A percentile compares a stretch with the other conserved stretches of the same genome.
Conservation (phyloP, 2,113 vertebrate genomes). For the Eulacestoma nigropectus region DNA sequence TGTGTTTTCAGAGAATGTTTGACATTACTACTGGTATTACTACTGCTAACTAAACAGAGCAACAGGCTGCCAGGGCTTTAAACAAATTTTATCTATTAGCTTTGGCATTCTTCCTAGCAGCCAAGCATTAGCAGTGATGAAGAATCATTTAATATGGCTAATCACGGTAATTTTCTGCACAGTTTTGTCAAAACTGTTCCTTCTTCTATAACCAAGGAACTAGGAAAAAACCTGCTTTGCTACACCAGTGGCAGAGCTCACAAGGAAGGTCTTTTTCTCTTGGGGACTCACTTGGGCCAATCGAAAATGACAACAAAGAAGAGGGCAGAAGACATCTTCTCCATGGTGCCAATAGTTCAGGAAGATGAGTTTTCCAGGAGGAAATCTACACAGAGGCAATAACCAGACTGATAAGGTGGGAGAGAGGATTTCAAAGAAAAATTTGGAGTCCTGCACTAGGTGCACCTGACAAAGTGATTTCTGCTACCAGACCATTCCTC, state of each 20-base stretch:
- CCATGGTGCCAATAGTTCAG: not conserved
- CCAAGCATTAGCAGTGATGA: conserved; percentile 9
- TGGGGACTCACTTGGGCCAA: not conserved
- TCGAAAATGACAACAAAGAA: not conserved
- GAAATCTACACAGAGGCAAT: not conserved
- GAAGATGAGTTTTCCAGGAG: not conserved
- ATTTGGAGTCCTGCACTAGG: not conserved
- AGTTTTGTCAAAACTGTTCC: not conserved
- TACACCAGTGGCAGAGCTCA: not conserved
- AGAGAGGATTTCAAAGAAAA: not conserved
- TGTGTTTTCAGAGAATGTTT: conserved; percentile 1
- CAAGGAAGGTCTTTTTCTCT: not conserved
- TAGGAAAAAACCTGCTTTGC: not conserved
- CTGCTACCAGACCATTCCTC: not conserved
- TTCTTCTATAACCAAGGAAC: not conserved
- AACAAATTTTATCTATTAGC: conserved; percentile 48
- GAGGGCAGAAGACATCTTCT: not conserved
- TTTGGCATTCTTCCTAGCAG: conserved; percentile 55
- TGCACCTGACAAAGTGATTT: not conserved
- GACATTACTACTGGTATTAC: conserved; percentile 5
- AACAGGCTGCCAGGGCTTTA: conserved; percentile 39
- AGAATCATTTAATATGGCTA: conserved; percentile 34
- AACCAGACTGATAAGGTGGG: not conserved
- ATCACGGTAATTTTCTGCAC: not conserved
- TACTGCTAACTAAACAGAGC: conserved; percentile 18